These are phyloP conservation scores for Oscheius sp. DNA, from an alignment of 2,888 invertebrate species.

Conservation along the genomic window DNA sequence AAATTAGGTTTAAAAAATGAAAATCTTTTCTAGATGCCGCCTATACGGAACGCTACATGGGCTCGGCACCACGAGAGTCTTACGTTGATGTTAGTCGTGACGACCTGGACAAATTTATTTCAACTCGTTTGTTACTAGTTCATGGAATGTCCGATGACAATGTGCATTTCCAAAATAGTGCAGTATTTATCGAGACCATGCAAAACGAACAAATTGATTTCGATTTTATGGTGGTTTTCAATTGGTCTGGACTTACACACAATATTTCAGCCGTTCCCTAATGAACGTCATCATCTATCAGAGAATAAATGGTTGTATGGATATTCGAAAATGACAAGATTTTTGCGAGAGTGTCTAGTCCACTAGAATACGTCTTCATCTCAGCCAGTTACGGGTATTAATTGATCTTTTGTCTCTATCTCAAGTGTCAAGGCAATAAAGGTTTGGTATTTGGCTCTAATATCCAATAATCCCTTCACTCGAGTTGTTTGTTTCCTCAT, in stretches of 20 bases:
- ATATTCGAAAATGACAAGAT: slow-evolving; percentile 37
- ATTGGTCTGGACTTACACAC: background rate
- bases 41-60: slow-evolving; percentile 94
- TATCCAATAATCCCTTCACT: too few relatives aligned
- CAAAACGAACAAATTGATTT: slow-evolving; percentile 87
- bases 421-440: too few relatives aligned
- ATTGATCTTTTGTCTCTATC: too few relatives aligned
- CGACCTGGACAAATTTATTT: slow-evolving; percentile 86
- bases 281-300: slow-evolving; percentile 38
- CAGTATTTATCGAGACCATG: slow-evolving; percentile 86
- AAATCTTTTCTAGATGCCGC: slow-evolving; percentile 81
- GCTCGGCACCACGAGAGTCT: slow-evolving; percentile 83
- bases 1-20: slow-evolving; percentile 30
- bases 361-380: too few relatives aligned
- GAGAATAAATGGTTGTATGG: slow-evolving; percentile 24
- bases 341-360: slow-evolving; percentile 38
- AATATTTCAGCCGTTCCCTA: slow-evolving; percentile 41
- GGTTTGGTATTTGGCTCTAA: too few relatives aligned
- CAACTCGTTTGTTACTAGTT: slow-evolving; percentile 85
- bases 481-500: too few relatives aligned
- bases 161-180: slow-evolving; percentile 93
- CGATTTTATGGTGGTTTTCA: slow-evolving; percentile 82
- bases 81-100: slow-evolving; percentile 73
- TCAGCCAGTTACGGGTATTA: too few relatives aligned
- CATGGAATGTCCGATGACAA: slow-evolving; percentile 92